Base-by-base conservation (phyloP, 2,888 invertebrate species). In the Pycnomerus fuliginosus region DNA sequence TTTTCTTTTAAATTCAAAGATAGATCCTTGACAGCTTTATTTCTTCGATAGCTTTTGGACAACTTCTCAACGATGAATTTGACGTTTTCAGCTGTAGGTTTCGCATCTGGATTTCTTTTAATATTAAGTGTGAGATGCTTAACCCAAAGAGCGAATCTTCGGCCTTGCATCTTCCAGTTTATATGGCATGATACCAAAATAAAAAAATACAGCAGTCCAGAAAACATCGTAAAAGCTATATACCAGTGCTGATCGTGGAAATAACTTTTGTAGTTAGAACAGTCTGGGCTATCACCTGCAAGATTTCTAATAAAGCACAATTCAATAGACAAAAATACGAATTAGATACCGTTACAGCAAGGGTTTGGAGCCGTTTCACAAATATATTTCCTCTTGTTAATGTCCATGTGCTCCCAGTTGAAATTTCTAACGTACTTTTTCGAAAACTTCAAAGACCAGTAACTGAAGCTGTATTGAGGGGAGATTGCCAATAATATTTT, bases 1-100 rank as follows among this genome's bases (percentile, higher is more conserved):
- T 87, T 85, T 62, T 59, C 50, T 31, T 76, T 78, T 3, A 89
- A 82, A 0, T 80, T 80, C 62, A 90, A 84, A 61, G 77, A 82
- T 36, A 89, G 67, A 8, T 82, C 80, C 29, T 62, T 60, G 0
- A 70, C 67, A 3, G 65, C 61, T 25, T 46, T 31, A 25, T 70
- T 48, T 0, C 72, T 69, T 10, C 44, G 44, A 35, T 24, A 44
- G 4, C 28, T 31, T 27, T 44, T 44, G 2, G 12, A 17, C 17
- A 54, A 34, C 31, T 55, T 53, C 7, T 57, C 51, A 1, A 57
- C 62, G 5, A 39, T 48, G 10, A 62, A 49, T n/a, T 53, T 48
- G 38, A 36, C 33, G 8, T 27, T 50, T 12, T 47, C 24, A n/a
- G 3, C n/a, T n/a, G n/a, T n/a, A n/a, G n/a, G n/a, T n/a, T n/a